A percentile compares a stretch with the other conserved stretches of the same genome.
Evolutionary conservation across 2,797 vertebrate genomes (phyloP).

Genomic region (Coregonus suidteri): DNA sequence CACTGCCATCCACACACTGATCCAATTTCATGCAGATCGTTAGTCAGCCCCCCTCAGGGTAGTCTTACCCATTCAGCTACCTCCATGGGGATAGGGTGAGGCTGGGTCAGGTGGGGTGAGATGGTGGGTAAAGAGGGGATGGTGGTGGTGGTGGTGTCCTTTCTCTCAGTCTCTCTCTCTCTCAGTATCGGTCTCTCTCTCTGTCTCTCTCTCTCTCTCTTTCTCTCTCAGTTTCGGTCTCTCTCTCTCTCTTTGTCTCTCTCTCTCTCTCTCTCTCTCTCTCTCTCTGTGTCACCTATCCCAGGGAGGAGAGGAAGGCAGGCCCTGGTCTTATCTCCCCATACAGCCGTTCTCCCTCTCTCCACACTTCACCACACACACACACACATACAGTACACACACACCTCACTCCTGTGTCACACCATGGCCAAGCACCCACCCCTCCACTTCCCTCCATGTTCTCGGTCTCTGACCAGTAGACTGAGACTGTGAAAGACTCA

Average conservation of each 20-base stretch:
- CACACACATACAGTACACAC: background rate
- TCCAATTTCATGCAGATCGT: no score
- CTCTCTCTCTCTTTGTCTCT: background rate
- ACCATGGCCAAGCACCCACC: background rate
- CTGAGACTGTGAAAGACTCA: no score
- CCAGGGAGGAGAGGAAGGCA: background rate
- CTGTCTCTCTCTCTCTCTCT: conserved; percentile 8
- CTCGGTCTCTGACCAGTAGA: background rate
- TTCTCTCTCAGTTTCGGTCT: background rate
- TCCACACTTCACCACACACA: background rate
- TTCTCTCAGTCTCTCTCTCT: background rate
- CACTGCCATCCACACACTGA: background rate
- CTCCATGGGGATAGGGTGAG: background rate
- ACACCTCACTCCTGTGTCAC: background rate
- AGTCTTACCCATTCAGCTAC: background rate
- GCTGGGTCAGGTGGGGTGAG: no score
- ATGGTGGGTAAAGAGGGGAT: no score
- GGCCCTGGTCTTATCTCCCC: background rate
- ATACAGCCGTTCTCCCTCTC: background rate
- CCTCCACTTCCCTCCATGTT: background rate
- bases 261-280: background rate
- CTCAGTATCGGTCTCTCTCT: background rate
- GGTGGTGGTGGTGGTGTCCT: no score
- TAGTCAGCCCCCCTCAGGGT: background rate
- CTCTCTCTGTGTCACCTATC: no score